Base-by-base conservation (phyloP, 35 echinoderm and acorn worm species). In the Apostichopus californicus region DNA sequence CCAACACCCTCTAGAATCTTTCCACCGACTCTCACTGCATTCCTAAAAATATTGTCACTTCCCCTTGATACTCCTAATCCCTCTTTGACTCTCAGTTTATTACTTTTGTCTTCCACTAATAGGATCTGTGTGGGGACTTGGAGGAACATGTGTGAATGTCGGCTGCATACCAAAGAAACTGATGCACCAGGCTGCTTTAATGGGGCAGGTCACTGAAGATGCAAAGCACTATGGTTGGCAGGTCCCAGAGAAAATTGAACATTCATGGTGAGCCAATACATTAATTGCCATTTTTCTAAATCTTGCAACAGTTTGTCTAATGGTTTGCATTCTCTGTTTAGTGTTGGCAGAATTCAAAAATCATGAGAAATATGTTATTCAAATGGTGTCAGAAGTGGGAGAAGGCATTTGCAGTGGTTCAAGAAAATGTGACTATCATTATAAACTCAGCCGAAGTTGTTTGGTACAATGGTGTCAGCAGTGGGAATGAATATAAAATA, bases 131-230 rank as follows among this genome's bases (percentile, higher is more conserved):
- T 95, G 94, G 94, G 96, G 96, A 28, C 77, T 98, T 1, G 96
- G 96, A 65, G 96, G 96, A 85, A 98, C 96, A 46, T 98, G 96
- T 79, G 96, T 98, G 13, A 98, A 98, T 90, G 96, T 98, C 53
- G 96, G 96, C 26, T 98, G 96, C 21, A 98, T 98, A 65, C 96
- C 96, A 77, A 98, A 98, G 94, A 98, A 98, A 65, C 78, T 98
- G 15, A 95, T 98, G 90, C 96, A 98, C 60, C 94, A 98, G 6
- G 96, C 96, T 15, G 92, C 96, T 46, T 78, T 98, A 78, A 85
- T 98, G 10, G 93, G 96, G 9, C 89, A 98, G 54, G 95, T 94
- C 55, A 86, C 95, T 54, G 63, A 94, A 81, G 94, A 98, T 90
- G 90, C 94, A 13, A 94, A 54, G 57, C 77, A 98, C 18, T 98